phyloP scores from a whole-genome alignment of 2,797 vertebrate genomes.

The Parambassis ranga region DNA sequence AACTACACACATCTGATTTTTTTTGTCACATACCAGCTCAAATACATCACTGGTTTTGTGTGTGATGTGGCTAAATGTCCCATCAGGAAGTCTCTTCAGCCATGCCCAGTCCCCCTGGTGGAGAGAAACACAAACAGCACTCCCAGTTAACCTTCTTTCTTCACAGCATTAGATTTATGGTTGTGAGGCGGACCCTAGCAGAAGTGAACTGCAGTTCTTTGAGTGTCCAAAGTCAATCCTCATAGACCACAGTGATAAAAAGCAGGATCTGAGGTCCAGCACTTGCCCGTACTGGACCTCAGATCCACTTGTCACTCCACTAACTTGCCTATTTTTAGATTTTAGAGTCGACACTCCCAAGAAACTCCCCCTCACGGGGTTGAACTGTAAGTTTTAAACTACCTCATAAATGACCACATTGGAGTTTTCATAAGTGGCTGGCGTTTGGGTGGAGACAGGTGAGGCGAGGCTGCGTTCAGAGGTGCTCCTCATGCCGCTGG shows the following conservation, averaged over 20 bases:
- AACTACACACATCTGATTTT: background rate
- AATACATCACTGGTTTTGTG: slow-evolving; percentile 81
- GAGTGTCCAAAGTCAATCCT: too few relatives aligned
- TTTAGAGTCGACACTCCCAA: too few relatives aligned
- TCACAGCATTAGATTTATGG: too few relatives aligned
- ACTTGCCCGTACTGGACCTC: too few relatives aligned
- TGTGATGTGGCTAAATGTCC: slow-evolving; percentile 73
- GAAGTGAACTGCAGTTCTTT: too few relatives aligned
- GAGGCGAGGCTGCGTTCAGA: slow-evolving; percentile 60
- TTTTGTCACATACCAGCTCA: slow-evolving; percentile 71
- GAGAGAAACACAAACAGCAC: background rate
- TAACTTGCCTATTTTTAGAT: too few relatives aligned
- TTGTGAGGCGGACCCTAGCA: too few relatives aligned
- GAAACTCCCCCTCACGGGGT: too few relatives aligned
- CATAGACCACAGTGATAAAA: too few relatives aligned
- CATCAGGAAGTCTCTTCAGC: slow-evolving; percentile 82
- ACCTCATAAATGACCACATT: slow-evolving; percentile 83
- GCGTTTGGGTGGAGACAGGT: slow-evolving; percentile 62
- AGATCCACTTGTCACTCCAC: too few relatives aligned
- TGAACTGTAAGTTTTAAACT: background rate
- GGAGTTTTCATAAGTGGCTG: slow-evolving; percentile 83
- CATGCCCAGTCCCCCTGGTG: slow-evolving; percentile 85
- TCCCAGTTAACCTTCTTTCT: background rate
- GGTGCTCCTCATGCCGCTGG: slow-evolving; percentile 60
- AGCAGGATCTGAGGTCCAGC: too few relatives aligned